Evolutionary conservation across 1,140 invertebrate species (phyloP).

Genomic region (Drosophila lowei): DNA sequence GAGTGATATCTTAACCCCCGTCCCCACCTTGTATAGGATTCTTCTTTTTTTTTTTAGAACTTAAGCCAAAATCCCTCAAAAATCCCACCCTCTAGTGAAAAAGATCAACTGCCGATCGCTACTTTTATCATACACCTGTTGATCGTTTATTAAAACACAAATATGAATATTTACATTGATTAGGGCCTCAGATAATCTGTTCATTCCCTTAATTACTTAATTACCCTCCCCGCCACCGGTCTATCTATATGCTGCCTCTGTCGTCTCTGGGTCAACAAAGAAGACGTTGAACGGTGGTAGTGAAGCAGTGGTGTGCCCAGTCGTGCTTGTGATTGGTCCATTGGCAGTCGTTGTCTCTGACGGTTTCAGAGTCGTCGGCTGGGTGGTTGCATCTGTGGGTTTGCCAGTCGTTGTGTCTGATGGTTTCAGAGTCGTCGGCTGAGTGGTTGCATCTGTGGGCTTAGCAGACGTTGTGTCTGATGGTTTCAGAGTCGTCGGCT

Average conservation of each 20-base stretch:
- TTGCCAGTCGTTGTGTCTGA: background rate
- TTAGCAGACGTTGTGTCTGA: background rate
- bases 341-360: no score
- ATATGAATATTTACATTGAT: background rate
- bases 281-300: constrained; percentile 47
- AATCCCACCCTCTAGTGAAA: no score
- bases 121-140: background rate
- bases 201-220: no score
- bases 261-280: background rate
- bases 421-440: background rate
- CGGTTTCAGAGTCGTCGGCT: background rate
- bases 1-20: background rate
- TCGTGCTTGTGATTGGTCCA: background rate
- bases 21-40: background rate
- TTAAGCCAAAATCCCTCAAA: background rate
- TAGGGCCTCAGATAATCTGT: background rate
- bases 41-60: constrained; percentile 20
- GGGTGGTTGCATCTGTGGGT: background rate
- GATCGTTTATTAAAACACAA: constrained; percentile 3
- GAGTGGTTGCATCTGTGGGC: background rate
- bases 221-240: no score
- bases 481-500: background rate
- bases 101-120: no score
- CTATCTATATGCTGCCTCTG: background rate
- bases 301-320: constrained; percentile 10